Percentiles rank a stretch among this genome's conserved stretches.
Conservation (phyloP, 2,888 invertebrate genomes). For the Dexiosoma caninum region DNA sequence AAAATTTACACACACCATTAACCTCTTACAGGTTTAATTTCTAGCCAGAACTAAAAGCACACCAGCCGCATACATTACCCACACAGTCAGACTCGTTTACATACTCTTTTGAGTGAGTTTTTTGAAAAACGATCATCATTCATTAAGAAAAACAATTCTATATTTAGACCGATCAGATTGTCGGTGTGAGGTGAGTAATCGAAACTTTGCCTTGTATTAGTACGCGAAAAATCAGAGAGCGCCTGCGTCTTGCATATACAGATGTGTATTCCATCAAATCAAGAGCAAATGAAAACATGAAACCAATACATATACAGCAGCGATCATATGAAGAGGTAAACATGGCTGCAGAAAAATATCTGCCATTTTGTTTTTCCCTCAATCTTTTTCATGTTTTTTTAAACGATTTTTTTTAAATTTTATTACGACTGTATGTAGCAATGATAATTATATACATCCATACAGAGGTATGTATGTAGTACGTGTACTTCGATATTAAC, state of each 20-base stretch:
- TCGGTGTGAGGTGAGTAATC: conserved; percentile 36
- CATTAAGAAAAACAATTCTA: conserved; percentile 47
- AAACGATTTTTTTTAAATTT: not conserved
- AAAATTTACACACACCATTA: conserved; percentile 27
- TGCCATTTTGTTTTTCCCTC: conserved; percentile 55
- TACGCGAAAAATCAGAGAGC: conserved; percentile 24
- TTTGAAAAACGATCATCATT: not conserved
- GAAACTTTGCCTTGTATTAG: conserved; percentile 8
- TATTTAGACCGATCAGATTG: conserved; percentile 52
- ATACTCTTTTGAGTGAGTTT: conserved; percentile 46
- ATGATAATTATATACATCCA: not conserved
- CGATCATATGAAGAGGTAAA: conserved; percentile 21
- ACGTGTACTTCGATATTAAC: too few relatives aligned
- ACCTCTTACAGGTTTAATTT: conserved; percentile 16
- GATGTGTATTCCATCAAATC: not conserved
- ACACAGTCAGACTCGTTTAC: not conserved
- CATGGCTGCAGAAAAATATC: conserved; percentile 34
- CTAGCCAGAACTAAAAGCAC: not conserved
- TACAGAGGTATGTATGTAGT: not conserved
- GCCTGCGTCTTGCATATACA: conserved; percentile 45
- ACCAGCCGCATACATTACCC: not conserved
- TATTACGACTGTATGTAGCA: not conserved
- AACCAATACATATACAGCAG: not conserved
- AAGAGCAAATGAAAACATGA: not conserved
- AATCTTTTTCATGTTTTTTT: not conserved